Conservation (phyloP, 2,113 vertebrate genomes). For the Bufo bufo region DNA sequence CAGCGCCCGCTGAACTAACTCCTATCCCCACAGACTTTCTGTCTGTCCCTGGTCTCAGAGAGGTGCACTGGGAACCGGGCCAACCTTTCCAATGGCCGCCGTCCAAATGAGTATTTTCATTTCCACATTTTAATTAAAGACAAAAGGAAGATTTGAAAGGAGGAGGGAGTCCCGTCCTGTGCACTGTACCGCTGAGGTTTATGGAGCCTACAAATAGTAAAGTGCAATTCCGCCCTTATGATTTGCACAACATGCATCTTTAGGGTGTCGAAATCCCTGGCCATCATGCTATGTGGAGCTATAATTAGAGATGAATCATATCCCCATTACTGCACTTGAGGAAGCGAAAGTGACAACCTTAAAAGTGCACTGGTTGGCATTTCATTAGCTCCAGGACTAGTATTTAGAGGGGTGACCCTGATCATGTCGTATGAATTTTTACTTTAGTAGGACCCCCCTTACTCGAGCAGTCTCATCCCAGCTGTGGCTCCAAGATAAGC, state of each 20-base stretch:
- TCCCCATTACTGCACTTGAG: background rate
- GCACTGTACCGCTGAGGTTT: background rate
- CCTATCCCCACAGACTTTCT: background rate
- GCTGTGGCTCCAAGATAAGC: constrained; percentile 85
- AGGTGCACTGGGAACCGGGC: background rate
- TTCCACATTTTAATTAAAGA: constrained; percentile 26
- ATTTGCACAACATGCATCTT: background rate
- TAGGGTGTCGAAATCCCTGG: background rate
- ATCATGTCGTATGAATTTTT: too few species aligned
- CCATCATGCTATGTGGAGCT: background rate
- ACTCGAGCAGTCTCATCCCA: constrained; percentile 88
- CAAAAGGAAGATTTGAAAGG: background rate
- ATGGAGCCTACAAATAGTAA: background rate
- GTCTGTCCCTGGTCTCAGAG: background rate
- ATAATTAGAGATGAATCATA: background rate
- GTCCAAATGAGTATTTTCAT: constrained; percentile 3
- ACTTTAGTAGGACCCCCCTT: constrained; percentile 16
- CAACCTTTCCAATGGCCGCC: background rate
- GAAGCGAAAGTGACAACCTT: background rate
- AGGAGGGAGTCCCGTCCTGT: background rate
- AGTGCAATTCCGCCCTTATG: background rate
- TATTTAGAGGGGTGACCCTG: background rate
- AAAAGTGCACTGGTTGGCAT: background rate
- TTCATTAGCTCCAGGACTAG: background rate
- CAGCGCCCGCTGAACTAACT: background rate